phyloP scores from a whole-genome alignment of 2,113 vertebrate species.

The Corythoichthys haematopterus region DNA sequence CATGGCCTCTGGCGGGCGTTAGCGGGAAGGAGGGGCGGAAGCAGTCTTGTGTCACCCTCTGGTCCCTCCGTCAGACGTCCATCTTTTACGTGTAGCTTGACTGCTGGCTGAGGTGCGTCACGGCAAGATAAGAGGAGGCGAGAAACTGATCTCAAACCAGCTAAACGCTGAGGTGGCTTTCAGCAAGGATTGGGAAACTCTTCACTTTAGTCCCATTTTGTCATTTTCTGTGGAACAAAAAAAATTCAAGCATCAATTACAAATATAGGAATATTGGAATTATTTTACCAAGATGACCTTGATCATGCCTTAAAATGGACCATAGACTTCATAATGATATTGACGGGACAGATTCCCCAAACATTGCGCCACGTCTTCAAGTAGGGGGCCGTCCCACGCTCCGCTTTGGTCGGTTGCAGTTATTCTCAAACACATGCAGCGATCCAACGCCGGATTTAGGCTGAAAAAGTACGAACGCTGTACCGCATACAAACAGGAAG shows the following conservation, averaged over 20 bases:
- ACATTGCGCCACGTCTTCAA: no score
- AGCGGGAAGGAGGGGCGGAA: slow-evolving; percentile 9
- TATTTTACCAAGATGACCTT: no score
- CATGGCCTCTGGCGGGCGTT: slow-evolving; percentile 73
- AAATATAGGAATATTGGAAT: background rate
- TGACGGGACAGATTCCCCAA: no score
- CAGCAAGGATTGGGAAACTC: background rate
- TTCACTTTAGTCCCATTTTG: slow-evolving; percentile 16
- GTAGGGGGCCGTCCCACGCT: no score
- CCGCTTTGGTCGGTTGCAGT: no score
- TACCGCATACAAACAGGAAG: no score
- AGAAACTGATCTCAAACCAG: background rate
- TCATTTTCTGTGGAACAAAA: slow-evolving; percentile 11
- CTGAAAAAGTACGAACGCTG: no score
- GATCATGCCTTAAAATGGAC: no score
- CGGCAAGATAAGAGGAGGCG: background rate
- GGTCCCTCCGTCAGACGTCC: slow-evolving; percentile 42
- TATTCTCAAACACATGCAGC: no score
- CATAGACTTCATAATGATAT: no score
- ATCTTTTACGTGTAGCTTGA: slow-evolving; percentile 17
- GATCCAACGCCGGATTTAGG: no score
- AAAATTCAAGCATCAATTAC: background rate
- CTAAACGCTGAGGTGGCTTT: background rate
- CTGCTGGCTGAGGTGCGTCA: slow-evolving; percentile 3
- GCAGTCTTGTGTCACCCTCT: slow-evolving; percentile 24